A percentile compares a stretch with the other conserved stretches of the same genome.
Evolutionary conservation across 2,113 vertebrate genomes (phyloP).

Genomic region (Lamprologus sp.): DNA sequence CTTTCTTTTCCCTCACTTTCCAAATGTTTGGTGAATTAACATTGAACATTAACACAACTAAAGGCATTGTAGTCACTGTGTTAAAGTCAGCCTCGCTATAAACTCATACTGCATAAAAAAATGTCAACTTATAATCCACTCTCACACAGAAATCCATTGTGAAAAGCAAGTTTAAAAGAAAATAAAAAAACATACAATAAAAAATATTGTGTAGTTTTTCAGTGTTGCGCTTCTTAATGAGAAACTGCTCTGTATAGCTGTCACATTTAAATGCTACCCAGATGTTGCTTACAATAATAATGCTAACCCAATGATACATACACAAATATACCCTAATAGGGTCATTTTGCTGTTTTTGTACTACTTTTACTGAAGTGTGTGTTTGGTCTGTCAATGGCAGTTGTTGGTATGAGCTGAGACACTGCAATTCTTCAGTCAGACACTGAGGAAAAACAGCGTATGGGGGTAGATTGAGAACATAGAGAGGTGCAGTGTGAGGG

Average conservation of each 20-base stretch:
- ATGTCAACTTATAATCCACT: background rate
- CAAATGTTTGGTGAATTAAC: background rate
- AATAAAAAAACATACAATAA: background rate
- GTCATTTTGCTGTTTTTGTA: background rate
- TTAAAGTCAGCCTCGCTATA: background rate
- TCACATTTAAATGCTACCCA: background rate
- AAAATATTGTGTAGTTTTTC: background rate
- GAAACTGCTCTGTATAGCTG: background rate
- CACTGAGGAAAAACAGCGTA: conserved; percentile 5
- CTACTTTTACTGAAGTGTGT: background rate
- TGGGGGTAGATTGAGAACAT: conserved; percentile 12
- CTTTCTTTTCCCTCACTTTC: background rate
- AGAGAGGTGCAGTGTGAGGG: conserved; percentile 56
- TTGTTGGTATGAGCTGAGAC: background rate
- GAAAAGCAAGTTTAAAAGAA: background rate
- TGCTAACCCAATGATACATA: background rate
- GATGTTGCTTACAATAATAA: background rate
- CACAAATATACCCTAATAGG: background rate
- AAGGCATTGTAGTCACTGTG: background rate
- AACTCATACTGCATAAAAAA: background rate
- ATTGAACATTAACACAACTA: background rate
- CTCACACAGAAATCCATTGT: background rate
- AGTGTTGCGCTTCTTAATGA: background rate
- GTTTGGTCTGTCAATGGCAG: background rate
- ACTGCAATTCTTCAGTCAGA: conserved; percentile 5